phyloP scores from a whole-genome alignment of 2,797 vertebrate species.

The Pangasius krempfi region DNA sequence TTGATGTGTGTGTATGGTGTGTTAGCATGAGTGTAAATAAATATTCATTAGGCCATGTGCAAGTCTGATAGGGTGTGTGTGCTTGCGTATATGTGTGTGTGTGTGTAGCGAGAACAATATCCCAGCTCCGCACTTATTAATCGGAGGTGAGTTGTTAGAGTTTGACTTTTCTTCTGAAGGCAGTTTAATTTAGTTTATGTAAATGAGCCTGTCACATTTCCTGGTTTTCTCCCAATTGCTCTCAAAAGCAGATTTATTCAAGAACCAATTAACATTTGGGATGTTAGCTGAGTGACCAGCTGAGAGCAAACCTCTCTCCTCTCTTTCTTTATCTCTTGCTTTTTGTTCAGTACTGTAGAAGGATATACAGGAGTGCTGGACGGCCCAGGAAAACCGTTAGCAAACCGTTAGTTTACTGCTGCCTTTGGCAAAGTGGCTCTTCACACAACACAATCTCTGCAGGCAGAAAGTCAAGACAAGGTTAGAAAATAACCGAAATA shows the following conservation, averaged over 20 bases:
- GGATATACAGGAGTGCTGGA: not conserved
- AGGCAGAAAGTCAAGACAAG: too few species aligned
- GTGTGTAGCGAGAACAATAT: not conserved
- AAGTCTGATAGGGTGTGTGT: not conserved
- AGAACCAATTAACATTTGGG: not conserved
- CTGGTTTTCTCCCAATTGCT: slow-evolving; percentile 4
- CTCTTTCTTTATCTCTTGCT: not conserved
- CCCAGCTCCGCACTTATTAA: not conserved
- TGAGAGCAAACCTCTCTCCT: not conserved
- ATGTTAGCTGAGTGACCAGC: not conserved
- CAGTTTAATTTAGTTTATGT: slow-evolving; percentile 28
- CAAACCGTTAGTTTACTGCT: too few species aligned
- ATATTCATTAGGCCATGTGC: not conserved
- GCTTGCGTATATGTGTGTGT: not conserved
- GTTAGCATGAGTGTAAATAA: not conserved
- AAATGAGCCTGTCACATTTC: slow-evolving; percentile 17
- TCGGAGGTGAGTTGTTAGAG: not conserved
- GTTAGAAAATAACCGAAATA: too few species aligned
- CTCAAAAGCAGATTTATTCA: slow-evolving; percentile 12
- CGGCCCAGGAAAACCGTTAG: not conserved
- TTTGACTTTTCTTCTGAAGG: not conserved
- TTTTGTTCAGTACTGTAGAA: not conserved
- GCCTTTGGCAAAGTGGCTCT: too few species aligned
- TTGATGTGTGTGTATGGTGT: not conserved
- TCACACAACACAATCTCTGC: too few species aligned